A percentile compares a stretch with the other conserved stretches of the same genome.
Conservation (phyloP, 2,888 invertebrate genomes). For the Melanchra persicariae region DNA sequence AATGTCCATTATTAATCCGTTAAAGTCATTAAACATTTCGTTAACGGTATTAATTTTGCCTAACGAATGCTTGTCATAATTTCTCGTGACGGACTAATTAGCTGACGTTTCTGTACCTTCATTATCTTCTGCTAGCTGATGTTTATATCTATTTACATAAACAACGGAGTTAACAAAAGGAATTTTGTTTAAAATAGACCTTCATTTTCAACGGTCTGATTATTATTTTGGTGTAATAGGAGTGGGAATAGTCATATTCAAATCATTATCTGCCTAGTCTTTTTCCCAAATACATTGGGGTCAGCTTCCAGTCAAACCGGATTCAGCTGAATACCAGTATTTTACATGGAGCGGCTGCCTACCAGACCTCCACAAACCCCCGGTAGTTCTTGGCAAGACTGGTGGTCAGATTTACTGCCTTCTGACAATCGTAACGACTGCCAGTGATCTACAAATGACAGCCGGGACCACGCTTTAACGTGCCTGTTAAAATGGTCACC, state of each 20-base stretch:
- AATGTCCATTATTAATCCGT: conserved; percentile 44
- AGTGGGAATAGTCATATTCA: not conserved
- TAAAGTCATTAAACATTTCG: conserved; percentile 42
- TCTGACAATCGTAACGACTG: too few species aligned
- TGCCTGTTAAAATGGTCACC: too few species aligned
- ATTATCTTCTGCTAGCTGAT: conserved; percentile 26
- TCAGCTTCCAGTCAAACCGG: too few species aligned
- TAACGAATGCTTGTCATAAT: conserved; percentile 70
- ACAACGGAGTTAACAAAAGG: conserved; percentile 27
- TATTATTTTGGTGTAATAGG: not conserved
- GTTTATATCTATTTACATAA: conserved; percentile 21
- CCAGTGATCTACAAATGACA: too few species aligned
- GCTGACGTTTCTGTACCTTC: conserved; percentile 63
- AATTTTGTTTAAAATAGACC: conserved; percentile 10
- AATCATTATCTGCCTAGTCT: too few species aligned
- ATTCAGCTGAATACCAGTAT: too few species aligned
- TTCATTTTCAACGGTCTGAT: not conserved
- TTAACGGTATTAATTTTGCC: conserved; percentile 41
- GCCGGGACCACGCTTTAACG: too few species aligned
- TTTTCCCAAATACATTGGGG: too few species aligned
- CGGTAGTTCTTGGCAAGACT: too few species aligned
- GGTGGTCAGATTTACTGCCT: too few species aligned
- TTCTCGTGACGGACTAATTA: conserved; percentile 71
- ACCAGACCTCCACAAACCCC: too few species aligned
- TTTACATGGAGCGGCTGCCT: too few species aligned